phyloP scores from a whole-genome alignment of 2,797 vertebrate genomes.

The Hoplostethus atlanticus region DNA sequence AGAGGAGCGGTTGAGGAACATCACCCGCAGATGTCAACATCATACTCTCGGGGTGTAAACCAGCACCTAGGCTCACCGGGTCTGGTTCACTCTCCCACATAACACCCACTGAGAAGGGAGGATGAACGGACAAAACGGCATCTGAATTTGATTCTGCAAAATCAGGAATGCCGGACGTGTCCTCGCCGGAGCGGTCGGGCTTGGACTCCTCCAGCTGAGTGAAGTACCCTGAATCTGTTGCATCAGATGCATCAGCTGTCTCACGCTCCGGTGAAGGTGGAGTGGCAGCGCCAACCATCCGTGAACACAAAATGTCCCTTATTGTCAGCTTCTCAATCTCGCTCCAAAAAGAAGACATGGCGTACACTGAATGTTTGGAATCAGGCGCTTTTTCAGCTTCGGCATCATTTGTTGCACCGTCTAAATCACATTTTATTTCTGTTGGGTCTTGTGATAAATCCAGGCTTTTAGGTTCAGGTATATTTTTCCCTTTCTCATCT shows the following conservation, averaged over 20 bases:
- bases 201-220: constrained; percentile 62
- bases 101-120: constrained; percentile 32
- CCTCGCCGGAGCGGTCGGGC: constrained; percentile 34
- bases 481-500: not conserved
- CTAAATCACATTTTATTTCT: constrained; percentile 30
- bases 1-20: constrained; percentile 38
- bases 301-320: constrained; percentile 84
- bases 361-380: constrained; percentile 69
- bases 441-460: constrained; percentile 9
- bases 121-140: not conserved
- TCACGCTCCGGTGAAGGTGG: constrained; percentile 62
- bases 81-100: constrained; percentile 71
- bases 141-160: constrained; percentile 40
- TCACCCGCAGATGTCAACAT: constrained; percentile 45
- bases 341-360: constrained; percentile 87
- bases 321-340: constrained; percentile 89
- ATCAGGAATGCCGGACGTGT: constrained; percentile 40
- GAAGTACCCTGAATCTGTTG: constrained; percentile 72
- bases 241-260: constrained; percentile 44
- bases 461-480: constrained; percentile 29
- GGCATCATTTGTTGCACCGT: constrained; percentile 9
- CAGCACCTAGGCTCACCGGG: constrained; percentile 11
- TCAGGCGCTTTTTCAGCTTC: constrained; percentile 27
- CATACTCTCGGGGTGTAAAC: constrained; percentile 46
- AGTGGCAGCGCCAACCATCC: constrained; percentile 49